Evolutionary conservation across 2,797 vertebrate species (phyloP).

Genomic region (Clarias pachynema): DNA sequence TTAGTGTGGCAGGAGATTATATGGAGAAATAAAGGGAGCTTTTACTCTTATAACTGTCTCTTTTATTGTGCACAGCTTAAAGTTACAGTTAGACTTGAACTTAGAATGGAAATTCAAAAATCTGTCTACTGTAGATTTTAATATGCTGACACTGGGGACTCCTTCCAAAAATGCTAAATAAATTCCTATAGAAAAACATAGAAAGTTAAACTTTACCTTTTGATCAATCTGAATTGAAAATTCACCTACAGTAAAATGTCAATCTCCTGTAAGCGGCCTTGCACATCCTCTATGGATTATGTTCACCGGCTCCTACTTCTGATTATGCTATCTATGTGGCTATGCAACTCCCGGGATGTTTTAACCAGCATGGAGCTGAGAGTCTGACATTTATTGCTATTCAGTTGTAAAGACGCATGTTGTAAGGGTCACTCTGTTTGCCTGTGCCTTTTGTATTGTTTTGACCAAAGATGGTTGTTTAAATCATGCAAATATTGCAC

Average conservation of each 20-base stretch:
- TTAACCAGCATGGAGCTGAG: background rate
- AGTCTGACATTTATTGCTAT: background rate
- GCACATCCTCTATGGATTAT: constrained; percentile 3
- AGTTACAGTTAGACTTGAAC: too few relatives aligned
- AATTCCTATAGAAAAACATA: background rate
- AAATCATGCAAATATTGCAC: too few relatives aligned
- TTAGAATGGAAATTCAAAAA: background rate
- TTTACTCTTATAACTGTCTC: too few relatives aligned
- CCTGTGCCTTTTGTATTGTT: too few relatives aligned
- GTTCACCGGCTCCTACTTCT: background rate
- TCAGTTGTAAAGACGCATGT: background rate
- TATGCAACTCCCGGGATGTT: background rate
- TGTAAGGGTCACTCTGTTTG: too few relatives aligned
- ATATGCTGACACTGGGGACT: background rate
- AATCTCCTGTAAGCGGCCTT: background rate
- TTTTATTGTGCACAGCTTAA: too few relatives aligned
- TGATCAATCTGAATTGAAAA: background rate
- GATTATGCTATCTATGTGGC: background rate
- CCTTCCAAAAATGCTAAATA: background rate
- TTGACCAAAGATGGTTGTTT: too few relatives aligned
- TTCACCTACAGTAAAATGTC: background rate
- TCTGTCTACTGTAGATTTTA: background rate
- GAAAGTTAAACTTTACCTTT: background rate
- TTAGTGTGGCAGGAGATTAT: too few relatives aligned
- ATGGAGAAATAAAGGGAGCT: too few relatives aligned